phyloP scores from a whole-genome alignment of 2,113 vertebrate species.

The Fregata magnificens region DNA sequence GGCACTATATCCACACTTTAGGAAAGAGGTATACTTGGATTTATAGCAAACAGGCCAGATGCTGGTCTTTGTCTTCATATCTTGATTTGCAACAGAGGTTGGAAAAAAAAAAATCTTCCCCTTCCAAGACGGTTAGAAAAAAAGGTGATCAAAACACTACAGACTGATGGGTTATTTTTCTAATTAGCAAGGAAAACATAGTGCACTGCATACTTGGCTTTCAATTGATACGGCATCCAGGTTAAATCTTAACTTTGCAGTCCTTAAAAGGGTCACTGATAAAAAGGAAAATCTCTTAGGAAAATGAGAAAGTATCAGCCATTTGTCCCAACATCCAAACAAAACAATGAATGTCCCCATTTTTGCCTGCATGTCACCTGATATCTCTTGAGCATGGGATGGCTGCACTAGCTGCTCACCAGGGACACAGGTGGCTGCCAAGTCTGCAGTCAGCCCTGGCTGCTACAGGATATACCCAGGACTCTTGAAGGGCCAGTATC shows the following conservation, averaged over 20 bases:
- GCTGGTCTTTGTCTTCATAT: background rate
- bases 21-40: background rate
- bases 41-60: background rate
- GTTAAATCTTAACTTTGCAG: background rate
- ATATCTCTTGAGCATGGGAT: background rate
- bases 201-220: background rate
- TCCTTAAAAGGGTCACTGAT: background rate
- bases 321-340: background rate
- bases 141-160: background rate
- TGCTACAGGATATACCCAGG: background rate
- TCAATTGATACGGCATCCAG: background rate
- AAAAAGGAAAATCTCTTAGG: background rate
- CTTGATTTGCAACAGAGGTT: background rate
- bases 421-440: background rate
- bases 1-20: background rate
- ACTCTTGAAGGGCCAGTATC: background rate
- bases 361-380: background rate
- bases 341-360: background rate
- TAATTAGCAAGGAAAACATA: background rate
- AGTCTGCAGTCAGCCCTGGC: background rate
- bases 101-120: background rate
- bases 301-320: background rate
- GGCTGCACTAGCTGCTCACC: background rate
- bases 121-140: background rate
- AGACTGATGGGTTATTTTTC: background rate